phyloP scores from a whole-genome alignment of 2,113 vertebrate genomes.

The Elgaria multicarinata region DNA sequence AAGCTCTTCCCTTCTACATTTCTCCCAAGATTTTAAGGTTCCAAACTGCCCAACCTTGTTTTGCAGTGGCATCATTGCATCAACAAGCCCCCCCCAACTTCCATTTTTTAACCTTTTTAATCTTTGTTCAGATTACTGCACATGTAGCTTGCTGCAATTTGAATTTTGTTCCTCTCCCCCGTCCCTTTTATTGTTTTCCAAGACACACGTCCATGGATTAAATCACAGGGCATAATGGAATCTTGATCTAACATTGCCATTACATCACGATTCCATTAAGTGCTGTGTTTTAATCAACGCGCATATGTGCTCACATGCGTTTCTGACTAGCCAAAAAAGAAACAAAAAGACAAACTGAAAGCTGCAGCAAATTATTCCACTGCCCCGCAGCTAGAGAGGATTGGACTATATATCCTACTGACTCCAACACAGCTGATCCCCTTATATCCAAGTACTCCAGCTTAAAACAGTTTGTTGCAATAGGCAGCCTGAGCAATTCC shows the following conservation, averaged over 20 bases:
- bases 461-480: too few relatives aligned
- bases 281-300: background rate
- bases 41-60: background rate
- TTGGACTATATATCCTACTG: too few relatives aligned
- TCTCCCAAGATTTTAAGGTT: background rate
- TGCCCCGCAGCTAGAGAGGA: too few relatives aligned
- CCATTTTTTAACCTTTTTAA: background rate
- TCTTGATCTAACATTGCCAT: too few relatives aligned
- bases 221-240: background rate
- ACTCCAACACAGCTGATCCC: too few relatives aligned
- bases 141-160: background rate
- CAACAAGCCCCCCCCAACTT: background rate
- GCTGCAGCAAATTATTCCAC: background rate
- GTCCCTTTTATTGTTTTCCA: background rate
- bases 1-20: background rate
- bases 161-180: background rate
- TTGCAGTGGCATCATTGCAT: background rate
- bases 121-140: background rate
- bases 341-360: background rate
- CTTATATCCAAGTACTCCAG: too few relatives aligned
- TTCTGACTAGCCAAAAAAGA: background rate
- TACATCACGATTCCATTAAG: background rate
- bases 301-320: background rate
- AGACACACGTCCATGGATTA: background rate
- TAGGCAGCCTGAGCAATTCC: too few relatives aligned